Evolutionary conservation across 2,797 vertebrate genomes (phyloP).

Genomic region (Xenopus petersii): DNA sequence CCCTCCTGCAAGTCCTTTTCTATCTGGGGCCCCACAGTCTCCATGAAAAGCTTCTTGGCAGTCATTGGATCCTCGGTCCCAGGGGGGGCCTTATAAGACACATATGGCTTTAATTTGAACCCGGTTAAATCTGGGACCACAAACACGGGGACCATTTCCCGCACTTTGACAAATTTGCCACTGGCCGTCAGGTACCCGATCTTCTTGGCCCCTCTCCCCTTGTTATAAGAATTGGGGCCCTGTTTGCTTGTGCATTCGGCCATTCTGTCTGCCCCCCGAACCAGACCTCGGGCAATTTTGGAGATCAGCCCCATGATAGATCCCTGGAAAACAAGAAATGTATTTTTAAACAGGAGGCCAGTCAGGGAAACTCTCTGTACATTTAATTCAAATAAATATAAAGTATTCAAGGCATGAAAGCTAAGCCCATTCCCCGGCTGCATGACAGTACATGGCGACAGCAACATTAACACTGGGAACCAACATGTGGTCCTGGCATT

Average conservation of each 20-base stretch:
- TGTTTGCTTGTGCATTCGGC: conserved; percentile 90
- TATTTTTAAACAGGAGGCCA: too few relatives aligned
- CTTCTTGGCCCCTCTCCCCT: conserved; percentile 73
- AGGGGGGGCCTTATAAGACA: conserved; percentile 75
- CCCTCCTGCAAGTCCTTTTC: conserved; percentile 75
- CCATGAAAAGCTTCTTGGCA: conserved; percentile 73
- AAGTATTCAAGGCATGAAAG: too few relatives aligned
- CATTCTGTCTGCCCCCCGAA: conserved; percentile 84
- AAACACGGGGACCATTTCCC: conserved; percentile 82
- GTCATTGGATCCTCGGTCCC: conserved; percentile 71
- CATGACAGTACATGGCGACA: too few relatives aligned
- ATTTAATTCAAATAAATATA: too few relatives aligned
- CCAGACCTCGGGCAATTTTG: conserved; percentile 70
- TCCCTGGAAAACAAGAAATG: neutral
- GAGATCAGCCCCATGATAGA: conserved; percentile 80
- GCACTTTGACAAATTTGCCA: conserved; percentile 72
- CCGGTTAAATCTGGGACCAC: conserved; percentile 77
- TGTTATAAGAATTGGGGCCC: conserved; percentile 77
- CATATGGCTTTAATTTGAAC: conserved; percentile 85
- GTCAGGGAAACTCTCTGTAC: too few relatives aligned
- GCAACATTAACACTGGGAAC: too few relatives aligned
- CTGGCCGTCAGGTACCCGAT: conserved; percentile 66
- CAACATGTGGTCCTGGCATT: too few relatives aligned
- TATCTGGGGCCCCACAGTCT: conserved; percentile 75
- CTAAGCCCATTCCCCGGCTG: too few relatives aligned